Conservation (phyloP, 2,888 invertebrate genomes). For the Pemphredon lugubris region DNA sequence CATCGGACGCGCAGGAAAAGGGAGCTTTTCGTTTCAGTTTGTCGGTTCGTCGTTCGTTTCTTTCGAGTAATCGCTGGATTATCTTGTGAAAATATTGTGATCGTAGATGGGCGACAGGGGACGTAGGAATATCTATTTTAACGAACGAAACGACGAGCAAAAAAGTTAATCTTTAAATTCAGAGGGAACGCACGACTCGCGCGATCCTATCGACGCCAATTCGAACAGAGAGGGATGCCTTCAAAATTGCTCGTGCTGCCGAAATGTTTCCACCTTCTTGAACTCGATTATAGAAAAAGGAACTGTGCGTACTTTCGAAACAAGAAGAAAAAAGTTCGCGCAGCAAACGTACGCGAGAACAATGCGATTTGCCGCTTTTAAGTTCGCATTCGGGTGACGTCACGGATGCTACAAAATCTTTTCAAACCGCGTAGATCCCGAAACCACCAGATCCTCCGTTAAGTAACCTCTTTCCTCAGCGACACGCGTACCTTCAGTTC, state of each 20-base stretch:
- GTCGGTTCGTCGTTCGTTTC: neutral
- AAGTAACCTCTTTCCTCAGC: no score
- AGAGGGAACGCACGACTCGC: conserved; percentile 32
- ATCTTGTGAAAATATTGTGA: neutral
- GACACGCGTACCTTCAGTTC: no score
- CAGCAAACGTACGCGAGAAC: conserved; percentile 42
- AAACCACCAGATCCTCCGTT: no score
- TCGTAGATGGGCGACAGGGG: no score
- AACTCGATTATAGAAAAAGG: conserved; percentile 45
- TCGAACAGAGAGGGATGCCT: conserved; percentile 1
- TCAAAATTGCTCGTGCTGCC: conserved; percentile 37
- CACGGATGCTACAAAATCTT: conserved; percentile 5
- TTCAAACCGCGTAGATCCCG: no score
- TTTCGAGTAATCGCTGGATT: neutral
- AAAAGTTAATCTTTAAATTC: conserved; percentile 33
- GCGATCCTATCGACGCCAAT: neutral
- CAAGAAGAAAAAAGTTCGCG: conserved; percentile 1
- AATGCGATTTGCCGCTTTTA: conserved; percentile 2
- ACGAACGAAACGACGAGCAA: conserved; percentile 1
- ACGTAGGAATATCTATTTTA: no score
- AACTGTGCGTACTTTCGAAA: conserved; percentile 10
- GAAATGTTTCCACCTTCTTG: conserved; percentile 65
- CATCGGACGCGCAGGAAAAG: conserved; percentile 34
- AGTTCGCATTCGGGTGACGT: conserved; percentile 15
- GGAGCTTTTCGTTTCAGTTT: conserved; percentile 34